Conservation (phyloP, 2,888 invertebrate species). For the Euzophera pinguis region DNA sequence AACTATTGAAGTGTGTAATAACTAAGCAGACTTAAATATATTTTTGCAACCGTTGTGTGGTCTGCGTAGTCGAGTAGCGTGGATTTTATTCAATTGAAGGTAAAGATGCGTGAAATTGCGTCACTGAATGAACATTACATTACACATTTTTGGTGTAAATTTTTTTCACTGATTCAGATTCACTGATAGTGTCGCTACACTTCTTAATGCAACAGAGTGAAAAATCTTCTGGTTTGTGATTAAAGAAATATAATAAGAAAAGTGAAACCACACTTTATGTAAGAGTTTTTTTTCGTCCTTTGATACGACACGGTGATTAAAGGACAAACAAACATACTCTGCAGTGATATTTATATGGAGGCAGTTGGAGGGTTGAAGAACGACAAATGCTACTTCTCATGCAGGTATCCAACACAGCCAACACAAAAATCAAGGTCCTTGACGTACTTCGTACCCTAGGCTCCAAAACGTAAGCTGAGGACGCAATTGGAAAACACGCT, state of each 20-base stretch:
- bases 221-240: conserved; percentile 21
- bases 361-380: too few relatives aligned
- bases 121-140: conserved; percentile 51
- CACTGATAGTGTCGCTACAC: conserved; percentile 41
- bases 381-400: too few relatives aligned
- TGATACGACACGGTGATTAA: too few relatives aligned
- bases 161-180: conserved; percentile 49
- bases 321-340: too few relatives aligned
- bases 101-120: conserved; percentile 72
- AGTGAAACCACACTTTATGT: too few relatives aligned
- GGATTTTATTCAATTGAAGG: conserved; percentile 41
- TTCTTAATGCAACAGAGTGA: conserved; percentile 43
- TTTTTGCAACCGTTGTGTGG: conserved; percentile 49
- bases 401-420: too few relatives aligned
- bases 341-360: too few relatives aligned
- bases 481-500: too few relatives aligned
- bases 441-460: too few relatives aligned
- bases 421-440: too few relatives aligned
- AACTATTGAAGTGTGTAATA: conserved; percentile 22
- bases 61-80: conserved; percentile 60
- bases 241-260: neutral
- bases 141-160: conserved; percentile 31
- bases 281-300: too few relatives aligned
- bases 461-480: too few relatives aligned
- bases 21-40: neutral